phyloP scores from a whole-genome alignment of 30 jellyfish, hydroid and myxozoan species.

The Chrysaora quinquecirrha region DNA sequence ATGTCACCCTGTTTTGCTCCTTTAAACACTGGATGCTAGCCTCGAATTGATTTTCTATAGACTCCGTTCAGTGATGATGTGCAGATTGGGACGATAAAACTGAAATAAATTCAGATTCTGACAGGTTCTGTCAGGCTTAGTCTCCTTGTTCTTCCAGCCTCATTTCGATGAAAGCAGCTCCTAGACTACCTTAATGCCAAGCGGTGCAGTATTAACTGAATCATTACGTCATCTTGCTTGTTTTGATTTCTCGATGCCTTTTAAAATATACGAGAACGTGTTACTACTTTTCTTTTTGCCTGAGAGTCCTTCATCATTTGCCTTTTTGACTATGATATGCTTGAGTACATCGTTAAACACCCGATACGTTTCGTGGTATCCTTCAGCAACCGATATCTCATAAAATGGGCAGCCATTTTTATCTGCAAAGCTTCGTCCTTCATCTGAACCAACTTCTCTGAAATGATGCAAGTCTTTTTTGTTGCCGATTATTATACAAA shows the following conservation, averaged over 20 bases:
- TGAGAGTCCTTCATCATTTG: conserved; percentile 74
- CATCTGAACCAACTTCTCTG: conserved; percentile 85
- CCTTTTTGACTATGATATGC: conserved; percentile 61
- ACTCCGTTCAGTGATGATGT: too few relatives aligned
- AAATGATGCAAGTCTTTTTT: conserved; percentile 87
- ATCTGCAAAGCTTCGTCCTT: conserved; percentile 81
- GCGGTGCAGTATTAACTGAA: too few relatives aligned
- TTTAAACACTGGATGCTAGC: too few relatives aligned
- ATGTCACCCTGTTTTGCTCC: too few relatives aligned
- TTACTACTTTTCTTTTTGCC: conserved; percentile 69
- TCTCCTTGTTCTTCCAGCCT: too few relatives aligned
- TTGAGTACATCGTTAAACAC: conserved; percentile 70
- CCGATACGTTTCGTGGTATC: conserved; percentile 80
- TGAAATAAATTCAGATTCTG: too few relatives aligned
- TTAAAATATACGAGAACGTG: conserved; percentile 64
- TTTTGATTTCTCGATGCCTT: conserved; percentile 77
- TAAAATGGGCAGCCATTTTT: conserved; percentile 71
- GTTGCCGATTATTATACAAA: conserved; percentile 73
- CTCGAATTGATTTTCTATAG: too few relatives aligned
- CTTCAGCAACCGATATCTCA: conserved; percentile 91
- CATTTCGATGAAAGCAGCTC: too few relatives aligned
- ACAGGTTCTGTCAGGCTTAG: too few relatives aligned
- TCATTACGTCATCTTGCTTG: conserved; percentile 72
- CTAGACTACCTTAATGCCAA: too few relatives aligned
- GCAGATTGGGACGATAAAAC: too few relatives aligned